These are phyloP conservation scores for Leptodactylus fallax DNA, from an alignment of 2,797 vertebrate genomes.

Conservation along the genomic window DNA sequence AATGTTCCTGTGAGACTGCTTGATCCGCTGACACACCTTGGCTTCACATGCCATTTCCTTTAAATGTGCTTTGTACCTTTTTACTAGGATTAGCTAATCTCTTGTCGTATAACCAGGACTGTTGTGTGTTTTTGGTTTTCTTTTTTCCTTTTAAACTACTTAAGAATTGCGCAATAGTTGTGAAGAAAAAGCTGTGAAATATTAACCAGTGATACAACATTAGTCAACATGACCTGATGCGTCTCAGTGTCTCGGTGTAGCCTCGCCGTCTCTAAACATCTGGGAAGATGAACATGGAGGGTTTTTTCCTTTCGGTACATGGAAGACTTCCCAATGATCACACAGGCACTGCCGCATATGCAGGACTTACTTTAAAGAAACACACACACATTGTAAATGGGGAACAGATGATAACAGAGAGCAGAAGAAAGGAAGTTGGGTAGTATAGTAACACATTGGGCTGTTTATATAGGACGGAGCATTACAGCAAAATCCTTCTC, in stretches of 20 bases:
- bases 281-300: conserved; percentile 39
- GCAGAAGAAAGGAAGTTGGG: not conserved
- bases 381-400: not conserved
- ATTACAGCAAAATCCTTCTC: too few species aligned
- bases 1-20: not conserved
- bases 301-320: not conserved
- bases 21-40: conserved; percentile 13
- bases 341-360: not conserved
- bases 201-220: conserved; percentile 31
- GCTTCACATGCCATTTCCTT: conserved; percentile 14
- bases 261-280: conserved; percentile 43
- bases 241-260: not conserved
- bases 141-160: conserved; percentile 14
- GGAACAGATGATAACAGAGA: not conserved
- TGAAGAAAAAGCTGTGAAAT: conserved; percentile 34
- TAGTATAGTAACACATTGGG: not conserved
- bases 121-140: not conserved
- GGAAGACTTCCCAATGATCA: conserved; percentile 39
- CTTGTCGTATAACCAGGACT: not conserved
- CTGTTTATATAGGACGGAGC: not conserved
- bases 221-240: conserved; percentile 32
- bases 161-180: conserved; percentile 34
- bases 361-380: not conserved
- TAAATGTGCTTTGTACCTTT: conserved; percentile 17
- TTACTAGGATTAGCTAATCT: conserved; percentile 34